Conservation (phyloP, 2,797 vertebrate genomes). For the Paguma larvata region DNA sequence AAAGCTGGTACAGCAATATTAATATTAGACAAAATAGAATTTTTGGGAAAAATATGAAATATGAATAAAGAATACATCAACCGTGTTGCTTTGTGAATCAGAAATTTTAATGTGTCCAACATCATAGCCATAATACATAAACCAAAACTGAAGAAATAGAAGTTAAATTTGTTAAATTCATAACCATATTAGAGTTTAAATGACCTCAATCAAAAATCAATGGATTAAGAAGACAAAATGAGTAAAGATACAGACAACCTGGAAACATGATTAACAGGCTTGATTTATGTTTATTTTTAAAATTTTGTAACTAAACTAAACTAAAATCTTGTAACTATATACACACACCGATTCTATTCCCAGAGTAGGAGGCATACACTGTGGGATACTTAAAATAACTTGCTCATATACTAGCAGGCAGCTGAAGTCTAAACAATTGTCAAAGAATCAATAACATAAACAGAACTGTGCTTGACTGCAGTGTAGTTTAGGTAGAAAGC, state of each 20-base stretch:
- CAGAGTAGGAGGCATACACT: not conserved
- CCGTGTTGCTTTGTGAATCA: not conserved
- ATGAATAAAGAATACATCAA: not conserved
- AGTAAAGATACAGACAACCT: not conserved
- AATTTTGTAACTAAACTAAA: not conserved
- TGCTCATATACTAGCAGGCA: not conserved
- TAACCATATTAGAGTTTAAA: not conserved
- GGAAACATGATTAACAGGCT: not conserved
- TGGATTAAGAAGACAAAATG: not conserved
- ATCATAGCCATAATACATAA: not conserved
- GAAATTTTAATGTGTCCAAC: not conserved
- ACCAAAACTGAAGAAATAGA: not conserved
- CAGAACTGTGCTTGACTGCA: not conserved
- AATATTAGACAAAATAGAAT: not conserved
- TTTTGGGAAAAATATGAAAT: not conserved
- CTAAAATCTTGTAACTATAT: not conserved
- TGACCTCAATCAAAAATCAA: not conserved
- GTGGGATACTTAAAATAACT: not conserved
- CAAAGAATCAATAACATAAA: not conserved
- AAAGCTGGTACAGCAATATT: not conserved
- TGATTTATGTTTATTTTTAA: slow-evolving; percentile 5
- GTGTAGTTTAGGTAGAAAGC: not conserved
- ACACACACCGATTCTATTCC: not conserved
- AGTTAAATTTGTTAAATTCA: not conserved
- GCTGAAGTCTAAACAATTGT: not conserved